Conservation (phyloP, 1,140 invertebrate species). For the Frieseomelitta varia region DNA sequence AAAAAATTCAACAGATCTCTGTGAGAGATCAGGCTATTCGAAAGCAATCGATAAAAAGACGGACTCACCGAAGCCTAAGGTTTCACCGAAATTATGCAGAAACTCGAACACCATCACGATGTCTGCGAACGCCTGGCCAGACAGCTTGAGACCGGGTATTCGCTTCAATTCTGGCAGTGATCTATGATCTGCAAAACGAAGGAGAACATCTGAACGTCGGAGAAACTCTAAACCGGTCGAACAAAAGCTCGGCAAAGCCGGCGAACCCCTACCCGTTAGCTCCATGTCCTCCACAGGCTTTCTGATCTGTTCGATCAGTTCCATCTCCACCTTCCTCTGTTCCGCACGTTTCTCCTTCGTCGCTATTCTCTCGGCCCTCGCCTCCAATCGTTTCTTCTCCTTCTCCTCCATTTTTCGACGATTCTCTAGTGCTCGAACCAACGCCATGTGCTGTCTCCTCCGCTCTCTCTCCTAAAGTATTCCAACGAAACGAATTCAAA, state of each 20-base stretch:
- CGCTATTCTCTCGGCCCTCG: constrained; percentile 89
- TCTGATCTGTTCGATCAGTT: constrained; percentile 91
- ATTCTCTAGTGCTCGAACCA: constrained; percentile 93
- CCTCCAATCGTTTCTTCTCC: constrained; percentile 92
- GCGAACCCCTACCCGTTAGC: constrained; percentile 82
- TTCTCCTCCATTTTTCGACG: constrained; percentile 93
- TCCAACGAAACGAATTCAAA: background rate
- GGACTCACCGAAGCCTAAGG: constrained; percentile 93
- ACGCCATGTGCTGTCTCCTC: constrained; percentile 93
- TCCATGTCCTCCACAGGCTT: constrained; percentile 95
- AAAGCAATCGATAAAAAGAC: background rate
- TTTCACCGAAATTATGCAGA: constrained; percentile 96
- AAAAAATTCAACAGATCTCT: background rate
- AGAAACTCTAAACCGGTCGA: no score
- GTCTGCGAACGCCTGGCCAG: constrained; percentile 94
- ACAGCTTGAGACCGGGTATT: constrained; percentile 90
- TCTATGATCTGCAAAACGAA: constrained; percentile 83
- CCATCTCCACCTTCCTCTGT: constrained; percentile 91
- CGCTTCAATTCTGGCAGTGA: constrained; percentile 89
- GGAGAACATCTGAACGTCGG: background rate
- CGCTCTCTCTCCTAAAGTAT: constrained; percentile 91
- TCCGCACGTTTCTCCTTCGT: constrained; percentile 92
- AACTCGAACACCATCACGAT: constrained; percentile 97
- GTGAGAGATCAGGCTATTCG: background rate
- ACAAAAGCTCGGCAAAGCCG: background rate